Conservation (phyloP, 1,140 invertebrate species). For the Drosophila ananassae region DNA sequence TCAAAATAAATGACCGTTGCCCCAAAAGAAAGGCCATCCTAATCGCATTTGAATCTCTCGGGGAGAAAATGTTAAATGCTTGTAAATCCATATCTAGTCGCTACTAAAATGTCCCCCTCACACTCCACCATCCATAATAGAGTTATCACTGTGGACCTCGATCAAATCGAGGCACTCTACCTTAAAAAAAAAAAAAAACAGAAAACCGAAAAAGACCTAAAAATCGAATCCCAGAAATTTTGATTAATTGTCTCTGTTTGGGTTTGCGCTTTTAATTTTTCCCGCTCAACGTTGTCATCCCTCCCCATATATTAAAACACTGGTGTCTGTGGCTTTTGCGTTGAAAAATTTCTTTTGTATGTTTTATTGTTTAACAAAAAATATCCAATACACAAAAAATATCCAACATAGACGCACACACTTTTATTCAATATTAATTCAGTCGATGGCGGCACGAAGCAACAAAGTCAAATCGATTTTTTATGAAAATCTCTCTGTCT, state of each 20-base stretch:
- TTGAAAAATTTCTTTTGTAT: constrained; percentile 72
- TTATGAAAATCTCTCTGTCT: constrained; percentile 74
- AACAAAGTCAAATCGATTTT: constrained; percentile 77
- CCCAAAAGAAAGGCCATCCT: constrained; percentile 36
- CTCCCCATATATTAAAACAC: constrained; percentile 54
- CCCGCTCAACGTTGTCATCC: constrained; percentile 47
- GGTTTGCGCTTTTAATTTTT: constrained; percentile 73
- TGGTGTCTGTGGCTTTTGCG: constrained; percentile 60
- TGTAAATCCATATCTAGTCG: constrained; percentile 71
- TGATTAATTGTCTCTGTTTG: constrained; percentile 76
- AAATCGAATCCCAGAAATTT: constrained; percentile 38
- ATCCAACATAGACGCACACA: constrained; percentile 27
- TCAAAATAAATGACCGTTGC: constrained; percentile 18
- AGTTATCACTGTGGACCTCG: constrained; percentile 60
- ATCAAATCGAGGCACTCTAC: constrained; percentile 24
- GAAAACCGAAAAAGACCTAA: constrained; percentile 1
- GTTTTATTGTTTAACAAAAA: constrained; percentile 57
- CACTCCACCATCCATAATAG: constrained; percentile 58
- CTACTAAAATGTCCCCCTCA: constrained; percentile 60
- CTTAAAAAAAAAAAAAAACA: background rate
- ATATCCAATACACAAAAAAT: background rate
- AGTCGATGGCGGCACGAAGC: constrained; percentile 51
- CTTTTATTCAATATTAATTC: constrained; percentile 59
- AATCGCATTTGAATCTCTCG: constrained; percentile 41
- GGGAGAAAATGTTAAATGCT: constrained; percentile 64